Evolutionary conservation across 2,113 vertebrate species (phyloP), one percentile per base, ranked within the genome.

Genomic region (Macroglossus sobrinus): DNA sequence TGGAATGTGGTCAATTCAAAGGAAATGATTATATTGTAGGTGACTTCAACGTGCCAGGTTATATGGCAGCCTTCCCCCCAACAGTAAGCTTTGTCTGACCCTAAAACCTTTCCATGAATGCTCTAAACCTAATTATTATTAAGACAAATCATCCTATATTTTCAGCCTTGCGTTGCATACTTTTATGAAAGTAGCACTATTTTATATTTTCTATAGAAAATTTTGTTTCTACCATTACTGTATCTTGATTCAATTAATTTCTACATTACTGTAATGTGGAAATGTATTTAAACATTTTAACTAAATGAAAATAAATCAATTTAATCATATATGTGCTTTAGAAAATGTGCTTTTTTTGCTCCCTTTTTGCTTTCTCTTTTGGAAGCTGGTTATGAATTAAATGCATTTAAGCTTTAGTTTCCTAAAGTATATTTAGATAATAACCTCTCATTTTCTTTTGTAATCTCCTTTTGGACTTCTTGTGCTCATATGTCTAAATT

Each of bases 381-480:
- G 12, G 76, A 69, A 97, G 72, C 0, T 15, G 7, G 24, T 82
- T 86, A 95, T 43, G 18, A 97, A 95, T 95, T 88, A 96, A 97
- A 95, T 47, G 33, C 59, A 63, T 22, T 57, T 78, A 66, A 95
- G 33, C 12, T 97, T 79, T 89, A 33, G 90, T 82, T 68, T 90
- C 81, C 45, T 81, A 28, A 96, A 72, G 40, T 86, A 9, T 91
- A 79, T 43, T 38, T 89, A 59, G n/a, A 96, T 61, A 95, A 61
- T n/a, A 82, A 63, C 1, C 24, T 93, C 45, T 92, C 13, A 26
- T 72, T 81, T 92, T 38, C 13, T 92, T 78, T 88, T 84, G 80
- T 92, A 81, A 75, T 50, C 33, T 96, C 19, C 47, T 87, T 85
- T 96, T 87, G 57, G 33, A 88, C 81, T 95, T 33, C 47, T 72